Conservation (phyloP, 2,797 vertebrate genomes). For the Scleropages formosus region DNA sequence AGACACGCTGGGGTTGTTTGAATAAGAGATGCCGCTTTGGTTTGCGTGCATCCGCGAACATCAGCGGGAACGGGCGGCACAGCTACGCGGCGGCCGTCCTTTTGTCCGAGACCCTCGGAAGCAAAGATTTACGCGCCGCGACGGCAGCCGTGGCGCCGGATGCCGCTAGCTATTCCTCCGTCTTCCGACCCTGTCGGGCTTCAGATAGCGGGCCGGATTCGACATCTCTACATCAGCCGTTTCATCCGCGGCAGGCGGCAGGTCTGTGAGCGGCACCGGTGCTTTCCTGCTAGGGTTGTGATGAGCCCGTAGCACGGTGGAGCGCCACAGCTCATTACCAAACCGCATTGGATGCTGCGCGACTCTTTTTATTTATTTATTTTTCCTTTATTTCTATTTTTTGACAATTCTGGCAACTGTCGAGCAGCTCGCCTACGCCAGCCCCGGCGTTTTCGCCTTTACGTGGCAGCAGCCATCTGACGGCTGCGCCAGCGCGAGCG, state of each 20-base stretch:
- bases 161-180: too few relatives aligned
- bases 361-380: neutral
- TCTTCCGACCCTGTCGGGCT: too few relatives aligned
- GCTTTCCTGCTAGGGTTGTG: neutral
- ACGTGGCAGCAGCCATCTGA: neutral
- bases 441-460: neutral
- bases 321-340: neutral
- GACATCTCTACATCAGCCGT: too few relatives aligned
- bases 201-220: too few relatives aligned
- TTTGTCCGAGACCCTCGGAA: too few relatives aligned
- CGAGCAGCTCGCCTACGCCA: neutral
- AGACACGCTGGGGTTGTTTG: neutral
- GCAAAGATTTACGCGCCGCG: too few relatives aligned
- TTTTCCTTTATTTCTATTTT: neutral
- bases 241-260: neutral
- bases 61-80: neutral
- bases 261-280: neutral
- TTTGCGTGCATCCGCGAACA: conserved; percentile 7
- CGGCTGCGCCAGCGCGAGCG: neutral
- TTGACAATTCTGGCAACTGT: neutral
- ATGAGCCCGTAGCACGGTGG: neutral
- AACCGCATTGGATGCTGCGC: neutral
- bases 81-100: too few relatives aligned
- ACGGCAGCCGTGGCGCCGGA: too few relatives aligned
- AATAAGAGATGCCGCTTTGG: neutral